These are phyloP conservation scores for Polypedilum vanderplanki DNA, from an alignment of 1,140 invertebrate genomes.

Conservation along the genomic window DNA sequence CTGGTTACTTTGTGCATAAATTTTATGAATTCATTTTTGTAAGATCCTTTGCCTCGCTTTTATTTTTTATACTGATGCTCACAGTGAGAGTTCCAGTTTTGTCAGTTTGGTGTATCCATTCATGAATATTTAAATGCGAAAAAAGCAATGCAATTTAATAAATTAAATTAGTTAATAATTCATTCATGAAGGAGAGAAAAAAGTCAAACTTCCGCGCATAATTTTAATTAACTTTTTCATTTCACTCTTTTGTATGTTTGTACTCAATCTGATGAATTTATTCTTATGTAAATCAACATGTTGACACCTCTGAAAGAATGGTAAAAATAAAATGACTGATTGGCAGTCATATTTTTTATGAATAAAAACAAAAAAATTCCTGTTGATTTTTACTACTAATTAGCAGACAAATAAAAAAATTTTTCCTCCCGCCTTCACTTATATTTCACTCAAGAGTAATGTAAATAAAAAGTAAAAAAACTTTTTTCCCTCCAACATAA, in stretches of 20 bases:
- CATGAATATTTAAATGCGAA: conserved; percentile 21
- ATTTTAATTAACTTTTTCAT: conserved; percentile 26
- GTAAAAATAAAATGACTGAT: neutral
- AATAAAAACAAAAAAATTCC: too few relatives aligned
- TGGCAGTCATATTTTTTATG: too few relatives aligned
- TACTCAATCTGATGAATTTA: neutral
- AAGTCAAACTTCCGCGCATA: conserved; percentile 21
- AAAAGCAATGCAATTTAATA: conserved; percentile 26
- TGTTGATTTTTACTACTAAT: conserved; percentile 16
- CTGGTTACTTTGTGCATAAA: conserved; percentile 6
- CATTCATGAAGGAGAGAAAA: neutral
- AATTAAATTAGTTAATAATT: conserved; percentile 29
- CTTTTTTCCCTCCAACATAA: neutral
- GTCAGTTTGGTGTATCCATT: conserved; percentile 21
- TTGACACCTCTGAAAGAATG: neutral
- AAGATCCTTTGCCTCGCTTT: conserved; percentile 8
- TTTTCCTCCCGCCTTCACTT: neutral
- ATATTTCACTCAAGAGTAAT: neutral
- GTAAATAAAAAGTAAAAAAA: neutral
- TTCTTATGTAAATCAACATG: neutral
- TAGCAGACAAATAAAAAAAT: neutral
- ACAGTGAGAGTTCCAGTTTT: neutral
- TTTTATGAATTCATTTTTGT: conserved; percentile 8
- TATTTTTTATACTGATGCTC: neutral
- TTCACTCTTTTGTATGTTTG: neutral